These are phyloP conservation scores for Gymnothorax reevesii DNA, from an alignment of 2,797 vertebrate genomes.

Conservation along the genomic window DNA sequence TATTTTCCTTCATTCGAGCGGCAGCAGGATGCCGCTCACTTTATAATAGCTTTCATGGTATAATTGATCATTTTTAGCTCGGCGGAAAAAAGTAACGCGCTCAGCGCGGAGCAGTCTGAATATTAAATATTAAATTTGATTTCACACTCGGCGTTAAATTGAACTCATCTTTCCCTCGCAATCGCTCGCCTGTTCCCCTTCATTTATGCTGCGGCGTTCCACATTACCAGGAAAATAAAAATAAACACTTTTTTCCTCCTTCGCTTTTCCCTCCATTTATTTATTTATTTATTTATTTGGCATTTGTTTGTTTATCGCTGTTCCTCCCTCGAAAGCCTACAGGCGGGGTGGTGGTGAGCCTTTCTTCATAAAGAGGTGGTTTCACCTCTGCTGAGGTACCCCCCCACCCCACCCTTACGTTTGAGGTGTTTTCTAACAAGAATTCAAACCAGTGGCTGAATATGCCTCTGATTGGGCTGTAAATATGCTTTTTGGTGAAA, in stretches of 20 bases:
- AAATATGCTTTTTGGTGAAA: conserved; percentile 20
- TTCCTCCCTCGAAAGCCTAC: conserved; percentile 38
- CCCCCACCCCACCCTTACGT: conserved; percentile 20
- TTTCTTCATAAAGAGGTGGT: conserved; percentile 25
- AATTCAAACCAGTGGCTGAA: conserved; percentile 21
- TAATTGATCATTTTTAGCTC: conserved; percentile 75
- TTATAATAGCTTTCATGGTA: conserved; percentile 68
- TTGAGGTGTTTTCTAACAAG: not conserved
- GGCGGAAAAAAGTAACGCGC: conserved; percentile 33
- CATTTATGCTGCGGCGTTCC: conserved; percentile 37
- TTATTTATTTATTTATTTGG: conserved; percentile 21
- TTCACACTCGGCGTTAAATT: conserved; percentile 45
- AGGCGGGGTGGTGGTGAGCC: conserved; percentile 31
- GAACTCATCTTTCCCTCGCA: conserved; percentile 35
- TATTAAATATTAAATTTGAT: conserved; percentile 45
- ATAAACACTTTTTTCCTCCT: conserved; percentile 21
- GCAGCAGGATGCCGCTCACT: conserved; percentile 35
- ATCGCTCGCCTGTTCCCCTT: conserved; percentile 32
- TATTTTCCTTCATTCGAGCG: conserved; percentile 39
- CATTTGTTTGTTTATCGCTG: conserved; percentile 36
- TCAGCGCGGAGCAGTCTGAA: conserved; percentile 31
- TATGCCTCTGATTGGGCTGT: not conserved
- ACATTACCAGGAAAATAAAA: conserved; percentile 40
- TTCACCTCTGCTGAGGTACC: conserved; percentile 31
- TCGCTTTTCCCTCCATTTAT: conserved; percentile 2